Evolutionary conservation across 2,888 invertebrate species (phyloP).

Genomic region (Metellina segmentata): DNA sequence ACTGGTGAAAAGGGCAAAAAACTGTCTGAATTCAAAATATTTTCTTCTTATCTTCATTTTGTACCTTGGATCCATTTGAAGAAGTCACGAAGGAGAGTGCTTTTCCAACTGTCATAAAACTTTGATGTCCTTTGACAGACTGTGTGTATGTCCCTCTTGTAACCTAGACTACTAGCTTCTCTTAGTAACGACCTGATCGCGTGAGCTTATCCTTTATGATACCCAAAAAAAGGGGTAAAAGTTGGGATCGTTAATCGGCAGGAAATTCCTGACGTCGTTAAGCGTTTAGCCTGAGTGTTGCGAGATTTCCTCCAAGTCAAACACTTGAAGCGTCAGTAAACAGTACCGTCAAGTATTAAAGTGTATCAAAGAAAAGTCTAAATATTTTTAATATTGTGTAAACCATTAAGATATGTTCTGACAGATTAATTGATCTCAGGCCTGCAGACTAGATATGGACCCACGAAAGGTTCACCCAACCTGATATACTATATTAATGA

Average conservation of each 20-base stretch:
- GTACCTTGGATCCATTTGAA: no score
- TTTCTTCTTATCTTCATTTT: no score
- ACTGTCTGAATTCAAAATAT: no score
- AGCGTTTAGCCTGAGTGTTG: background rate
- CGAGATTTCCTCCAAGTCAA: background rate
- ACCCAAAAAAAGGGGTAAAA: background rate
- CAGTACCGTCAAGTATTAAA: background rate
- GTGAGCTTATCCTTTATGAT: background rate
- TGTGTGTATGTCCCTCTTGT: background rate
- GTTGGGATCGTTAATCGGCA: background rate
- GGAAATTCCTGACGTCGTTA: background rate
- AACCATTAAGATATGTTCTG: no score
- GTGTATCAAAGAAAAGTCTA: no score
- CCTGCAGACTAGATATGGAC: no score
- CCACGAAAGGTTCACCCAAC: no score
- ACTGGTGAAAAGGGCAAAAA: no score
- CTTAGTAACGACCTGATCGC: background rate
- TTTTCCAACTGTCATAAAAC: background rate
- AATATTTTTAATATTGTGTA: no score
- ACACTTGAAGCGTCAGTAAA: background rate
- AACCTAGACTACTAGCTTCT: background rate
- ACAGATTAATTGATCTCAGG: no score
- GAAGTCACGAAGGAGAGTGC: background rate
- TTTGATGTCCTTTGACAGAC: background rate
- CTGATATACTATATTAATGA: no score